A percentile compares a stretch with the other conserved stretches of the same genome.
phyloP scores from a whole-genome alignment of 2,797 vertebrate genomes.

The Petrocephalus schoutedeni region DNA sequence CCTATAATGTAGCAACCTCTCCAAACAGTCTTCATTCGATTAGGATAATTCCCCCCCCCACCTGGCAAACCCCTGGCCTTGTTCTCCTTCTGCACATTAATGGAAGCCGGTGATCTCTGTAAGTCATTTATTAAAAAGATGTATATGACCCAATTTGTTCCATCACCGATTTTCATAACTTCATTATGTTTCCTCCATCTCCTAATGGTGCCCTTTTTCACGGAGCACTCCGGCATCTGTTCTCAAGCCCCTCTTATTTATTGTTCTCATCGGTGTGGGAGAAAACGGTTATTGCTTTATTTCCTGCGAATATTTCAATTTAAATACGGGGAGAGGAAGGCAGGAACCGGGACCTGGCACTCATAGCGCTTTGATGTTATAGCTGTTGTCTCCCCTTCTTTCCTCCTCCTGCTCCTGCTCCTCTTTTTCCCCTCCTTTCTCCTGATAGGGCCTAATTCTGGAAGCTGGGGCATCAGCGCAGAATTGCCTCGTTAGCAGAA shows the following conservation, averaged over 20 bases:
- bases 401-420: background rate
- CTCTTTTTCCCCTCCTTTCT: background rate
- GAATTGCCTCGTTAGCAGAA: conserved; percentile 71
- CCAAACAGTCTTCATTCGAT: conserved; percentile 40
- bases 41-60: conserved; percentile 32
- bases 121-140: conserved; percentile 48
- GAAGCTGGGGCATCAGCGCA: conserved; percentile 54
- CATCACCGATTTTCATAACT: conserved; percentile 50
- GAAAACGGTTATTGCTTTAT: conserved; percentile 44
- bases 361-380: conserved; percentile 42
- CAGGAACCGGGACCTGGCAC: conserved; percentile 2
- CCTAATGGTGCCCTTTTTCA: conserved; percentile 36
- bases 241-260: conserved; percentile 41
- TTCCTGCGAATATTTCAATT: conserved; percentile 42
- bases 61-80: conserved; percentile 8
- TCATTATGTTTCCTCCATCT: conserved; percentile 41
- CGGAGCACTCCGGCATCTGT: conserved; percentile 10
- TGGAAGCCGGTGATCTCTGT: conserved; percentile 41
- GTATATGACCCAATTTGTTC: conserved; percentile 50
- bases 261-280: conserved; percentile 38
- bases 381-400: conserved; percentile 38
- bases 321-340: conserved; percentile 34
- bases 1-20: conserved; percentile 28
- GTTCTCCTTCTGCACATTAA: conserved; percentile 28
- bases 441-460: conserved; percentile 45